Percentiles rank a stretch among this genome's conserved stretches.
Conservation (phyloP, 2,888 invertebrate species). For the Cephonodes hylas region DNA sequence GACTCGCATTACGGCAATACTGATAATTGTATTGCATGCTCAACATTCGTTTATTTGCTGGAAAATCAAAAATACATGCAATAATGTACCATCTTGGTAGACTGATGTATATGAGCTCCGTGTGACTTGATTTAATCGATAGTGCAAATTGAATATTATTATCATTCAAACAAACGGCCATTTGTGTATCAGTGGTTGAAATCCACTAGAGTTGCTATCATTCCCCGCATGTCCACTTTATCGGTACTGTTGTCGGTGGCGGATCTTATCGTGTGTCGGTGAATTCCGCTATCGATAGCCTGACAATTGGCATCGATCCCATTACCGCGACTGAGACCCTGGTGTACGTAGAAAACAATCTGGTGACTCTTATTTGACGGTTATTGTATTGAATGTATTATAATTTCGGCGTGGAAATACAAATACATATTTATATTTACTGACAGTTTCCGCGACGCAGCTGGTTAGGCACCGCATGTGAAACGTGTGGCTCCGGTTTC, state of each 20-base stretch:
- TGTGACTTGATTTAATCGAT: background rate
- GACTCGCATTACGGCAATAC: background rate
- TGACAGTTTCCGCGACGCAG: no score
- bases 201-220: conserved; percentile 33
- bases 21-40: background rate
- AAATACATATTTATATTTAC: no score
- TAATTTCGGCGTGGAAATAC: background rate
- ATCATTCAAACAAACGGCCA: background rate
- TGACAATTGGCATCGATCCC: conserved; percentile 28
- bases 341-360: background rate
- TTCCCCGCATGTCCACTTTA: conserved; percentile 31
- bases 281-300: conserved; percentile 36
- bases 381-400: background rate
- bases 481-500: no score
- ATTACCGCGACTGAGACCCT: background rate
- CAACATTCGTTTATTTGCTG: no score
- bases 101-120: background rate
- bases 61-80: no score
- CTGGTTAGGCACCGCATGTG: no score
- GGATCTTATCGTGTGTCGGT: conserved; percentile 41
- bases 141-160: background rate
- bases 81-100: background rate
- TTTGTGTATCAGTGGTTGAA: conserved; percentile 21
- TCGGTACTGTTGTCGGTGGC: conserved; percentile 64
- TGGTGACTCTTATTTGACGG: background rate